Evolutionary conservation across 2,888 invertebrate genomes (phyloP), one percentile per base, ranked within the genome.

Genomic region (Ochropleura plecta): DNA sequence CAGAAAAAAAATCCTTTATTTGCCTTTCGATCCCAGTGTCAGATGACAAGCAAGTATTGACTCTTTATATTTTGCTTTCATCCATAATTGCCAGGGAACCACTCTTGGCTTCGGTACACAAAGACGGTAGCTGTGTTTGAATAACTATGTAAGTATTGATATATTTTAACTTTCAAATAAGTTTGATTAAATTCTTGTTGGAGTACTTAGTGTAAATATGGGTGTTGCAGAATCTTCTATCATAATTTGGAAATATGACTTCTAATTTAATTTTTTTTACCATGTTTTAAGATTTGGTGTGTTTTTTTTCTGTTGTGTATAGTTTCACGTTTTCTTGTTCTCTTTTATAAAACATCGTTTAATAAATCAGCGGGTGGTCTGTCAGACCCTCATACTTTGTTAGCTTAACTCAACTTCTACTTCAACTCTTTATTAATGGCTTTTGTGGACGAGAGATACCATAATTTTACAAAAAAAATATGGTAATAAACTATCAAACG

Each of bases 11-110:
- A 44, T 44, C 18, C 48, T 64, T 55, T 80, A 62, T 82, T 83
- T 76, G 75, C 48, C 10, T 79, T 68, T 48, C 14, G 20, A 62
- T n/a, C 66, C 60, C 67, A 49, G 67, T 68, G 70, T 70, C 44
- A 30, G 59, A 80, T 82, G 82, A 82, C 81, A 76, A 68, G 76
- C 84, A 81, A 84, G 48, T 84, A 81, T 84, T 81, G 59, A 63
- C 60, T 76, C 76, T 81, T 84, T 81, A 66, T 70, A 76, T 75
- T 80, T 73, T 76, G 57, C 81, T 84, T 84, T 73, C 63, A 65
- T 81, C 60, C 72, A 65, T 80, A 84, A 82, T 82, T 81, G 73
- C 84, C 73, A 73, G 46, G 70, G 59, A 74, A 16, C 79, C 79
- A 51, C 71, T 70, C 70, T 63, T 72, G 70, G 49, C 84, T 80